phyloP scores from a whole-genome alignment of 1,140 invertebrate genomes.

The Drosophila albomicans region DNA sequence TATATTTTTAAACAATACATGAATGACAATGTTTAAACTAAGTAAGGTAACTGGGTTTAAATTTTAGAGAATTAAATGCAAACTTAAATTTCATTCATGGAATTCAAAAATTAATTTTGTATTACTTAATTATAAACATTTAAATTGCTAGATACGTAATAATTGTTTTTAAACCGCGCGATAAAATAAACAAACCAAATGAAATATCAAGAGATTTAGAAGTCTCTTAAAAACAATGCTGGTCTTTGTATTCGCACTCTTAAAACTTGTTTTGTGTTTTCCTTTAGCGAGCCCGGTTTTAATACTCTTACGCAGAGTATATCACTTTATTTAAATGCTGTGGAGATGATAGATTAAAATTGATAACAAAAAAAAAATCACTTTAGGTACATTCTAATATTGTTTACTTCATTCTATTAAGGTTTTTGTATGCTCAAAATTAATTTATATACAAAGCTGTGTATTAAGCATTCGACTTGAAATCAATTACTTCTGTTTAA shows the following conservation, averaged over 20 bases:
- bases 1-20: no score
- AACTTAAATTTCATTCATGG: background rate
- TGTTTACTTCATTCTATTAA: no score
- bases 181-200: background rate
- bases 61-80: no score
- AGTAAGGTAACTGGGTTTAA: no score
- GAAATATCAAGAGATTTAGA: background rate
- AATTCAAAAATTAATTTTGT: background rate
- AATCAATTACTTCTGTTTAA: no score
- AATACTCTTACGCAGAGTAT: background rate
- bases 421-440: no score
- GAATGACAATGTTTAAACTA: no score
- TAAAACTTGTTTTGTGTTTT: slow-evolving; percentile 31
- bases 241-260: slow-evolving; percentile 13
- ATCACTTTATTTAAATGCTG: background rate
- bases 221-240: background rate
- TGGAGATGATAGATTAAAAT: background rate
- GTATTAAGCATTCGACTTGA: slow-evolving; percentile 4
- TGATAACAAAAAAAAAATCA: background rate
- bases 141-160: background rate
- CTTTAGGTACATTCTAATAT: no score
- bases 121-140: background rate
- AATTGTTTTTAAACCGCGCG: background rate
- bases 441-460: background rate
- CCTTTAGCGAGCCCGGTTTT: slow-evolving; percentile 17